Conservation (phyloP, 2,797 vertebrate genomes). For the Chelidonichthys spinosus region DNA sequence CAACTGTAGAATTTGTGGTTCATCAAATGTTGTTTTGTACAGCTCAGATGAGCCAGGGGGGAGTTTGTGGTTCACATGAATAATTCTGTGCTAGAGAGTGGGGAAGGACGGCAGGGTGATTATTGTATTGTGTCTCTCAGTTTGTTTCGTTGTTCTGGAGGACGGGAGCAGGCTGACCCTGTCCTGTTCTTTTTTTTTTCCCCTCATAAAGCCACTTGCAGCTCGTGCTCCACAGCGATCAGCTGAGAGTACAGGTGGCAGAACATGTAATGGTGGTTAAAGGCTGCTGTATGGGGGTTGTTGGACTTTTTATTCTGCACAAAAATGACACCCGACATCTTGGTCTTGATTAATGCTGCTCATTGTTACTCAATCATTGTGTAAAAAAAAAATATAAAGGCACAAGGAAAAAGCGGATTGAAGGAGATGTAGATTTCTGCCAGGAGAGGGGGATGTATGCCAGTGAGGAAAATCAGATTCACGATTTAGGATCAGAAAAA, state of each 20-base stretch:
- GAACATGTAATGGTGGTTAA: not conserved
- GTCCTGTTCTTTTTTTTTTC: not conserved
- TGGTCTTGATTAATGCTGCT: not conserved
- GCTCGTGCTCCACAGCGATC: not conserved
- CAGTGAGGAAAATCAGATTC: constrained; percentile 4
- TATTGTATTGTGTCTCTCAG: not conserved
- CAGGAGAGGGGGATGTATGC: constrained; percentile 72
- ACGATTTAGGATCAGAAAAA: not conserved
- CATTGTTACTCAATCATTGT: not conserved
- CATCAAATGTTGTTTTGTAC: not conserved
- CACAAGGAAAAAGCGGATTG: not conserved
- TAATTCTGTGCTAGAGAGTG: not conserved
- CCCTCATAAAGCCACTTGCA: not conserved
- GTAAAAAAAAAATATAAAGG: not conserved
- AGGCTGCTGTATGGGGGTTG: not conserved
- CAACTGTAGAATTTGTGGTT: not conserved
- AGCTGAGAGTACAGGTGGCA: not conserved
- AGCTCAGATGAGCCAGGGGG: not conserved
- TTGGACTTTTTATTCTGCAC: not conserved
- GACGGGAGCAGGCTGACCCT: constrained; percentile 8
- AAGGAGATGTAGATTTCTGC: constrained; percentile 12
- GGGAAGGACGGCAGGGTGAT: too few relatives aligned
- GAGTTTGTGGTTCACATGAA: not conserved
- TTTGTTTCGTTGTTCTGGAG: constrained; percentile 4
- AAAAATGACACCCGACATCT: not conserved